A percentile compares a stretch with the other conserved stretches of the same genome.
These are phyloP conservation scores for Poeciliopsis turneri DNA, from an alignment of 2,797 vertebrate species.

Conservation along the genomic window DNA sequence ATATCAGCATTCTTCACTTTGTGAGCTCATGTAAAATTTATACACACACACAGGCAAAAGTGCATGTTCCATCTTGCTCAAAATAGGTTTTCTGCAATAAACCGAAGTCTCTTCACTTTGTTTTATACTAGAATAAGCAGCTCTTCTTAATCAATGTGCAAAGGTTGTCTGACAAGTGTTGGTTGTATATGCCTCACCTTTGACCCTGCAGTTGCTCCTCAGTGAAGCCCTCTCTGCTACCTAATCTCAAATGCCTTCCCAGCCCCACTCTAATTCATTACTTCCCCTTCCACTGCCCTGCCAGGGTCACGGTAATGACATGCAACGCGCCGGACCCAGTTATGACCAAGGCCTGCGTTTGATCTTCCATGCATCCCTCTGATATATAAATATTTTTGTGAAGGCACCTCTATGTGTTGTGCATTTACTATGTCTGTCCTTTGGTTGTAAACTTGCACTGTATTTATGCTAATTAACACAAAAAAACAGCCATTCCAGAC, in stretches of 20 bases:
- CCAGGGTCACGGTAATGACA: conserved; percentile 69
- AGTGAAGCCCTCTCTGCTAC: conserved; percentile 66
- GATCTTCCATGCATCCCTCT: conserved; percentile 54
- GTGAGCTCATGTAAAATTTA: neutral
- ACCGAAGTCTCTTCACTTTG: conserved; percentile 2
- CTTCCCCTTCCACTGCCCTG: conserved; percentile 68
- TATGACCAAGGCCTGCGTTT: conserved; percentile 56
- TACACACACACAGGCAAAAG: neutral
- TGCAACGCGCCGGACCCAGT: conserved; percentile 56
- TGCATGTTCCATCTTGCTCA: neutral
- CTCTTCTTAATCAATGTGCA: conserved; percentile 61
- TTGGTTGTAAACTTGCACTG: neutral
- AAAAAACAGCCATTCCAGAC: conserved; percentile 18
- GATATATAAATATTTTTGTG: conserved; percentile 44
- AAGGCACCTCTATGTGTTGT: conserved; percentile 4
- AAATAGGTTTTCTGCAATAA: neutral
- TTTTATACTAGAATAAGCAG: conserved; percentile 30
- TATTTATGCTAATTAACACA: conserved; percentile 25
- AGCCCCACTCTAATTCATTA: conserved; percentile 82
- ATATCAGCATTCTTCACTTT: neutral
- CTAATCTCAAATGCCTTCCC: conserved; percentile 81
- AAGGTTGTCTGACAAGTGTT: conserved; percentile 71
- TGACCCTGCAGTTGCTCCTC: conserved; percentile 70
- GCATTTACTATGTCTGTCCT: neutral
- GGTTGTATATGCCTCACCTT: conserved; percentile 74